These are phyloP conservation scores for Notothenia coriiceps DNA, from an alignment of 2,113 vertebrate genomes.

Conservation along the genomic window DNA sequence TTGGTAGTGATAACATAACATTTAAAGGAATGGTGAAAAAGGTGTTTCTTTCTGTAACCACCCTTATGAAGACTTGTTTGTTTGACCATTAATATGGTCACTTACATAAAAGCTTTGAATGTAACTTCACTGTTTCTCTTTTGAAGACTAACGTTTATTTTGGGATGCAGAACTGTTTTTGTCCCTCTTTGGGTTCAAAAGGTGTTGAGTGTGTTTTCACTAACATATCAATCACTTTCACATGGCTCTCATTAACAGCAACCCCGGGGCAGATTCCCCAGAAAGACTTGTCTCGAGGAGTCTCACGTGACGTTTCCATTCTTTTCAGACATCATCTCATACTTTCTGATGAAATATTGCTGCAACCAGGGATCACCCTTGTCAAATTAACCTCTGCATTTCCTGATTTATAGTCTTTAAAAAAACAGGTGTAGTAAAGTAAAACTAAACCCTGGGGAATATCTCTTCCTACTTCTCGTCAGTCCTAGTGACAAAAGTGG, in stretches of 20 bases:
- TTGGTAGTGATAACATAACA: background rate
- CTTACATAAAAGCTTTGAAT: background rate
- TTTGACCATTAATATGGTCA: background rate
- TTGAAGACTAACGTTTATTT: background rate
- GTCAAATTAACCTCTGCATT: slow-evolving; percentile 28
- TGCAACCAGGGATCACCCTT: slow-evolving; percentile 43
- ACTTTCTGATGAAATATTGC: slow-evolving; percentile 62
- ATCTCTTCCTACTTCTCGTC: slow-evolving; percentile 19
- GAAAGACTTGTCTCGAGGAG: slow-evolving; percentile 5
- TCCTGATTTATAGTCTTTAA: slow-evolving; percentile 7
- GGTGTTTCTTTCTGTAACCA: background rate
- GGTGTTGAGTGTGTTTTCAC: slow-evolving; percentile 35
- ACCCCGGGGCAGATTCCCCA: slow-evolving; percentile 16
- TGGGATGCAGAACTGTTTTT: background rate
- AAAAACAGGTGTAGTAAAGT: background rate
- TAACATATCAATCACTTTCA: slow-evolving; percentile 22
- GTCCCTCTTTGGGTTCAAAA: slow-evolving; percentile 10
- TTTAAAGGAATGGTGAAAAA: too few species aligned
- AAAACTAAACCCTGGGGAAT: slow-evolving; percentile 35
- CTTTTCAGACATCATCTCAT: slow-evolving; percentile 28
- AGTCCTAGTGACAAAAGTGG: slow-evolving; percentile 44
- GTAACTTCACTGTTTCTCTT: background rate
- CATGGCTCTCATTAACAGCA: slow-evolving; percentile 39
- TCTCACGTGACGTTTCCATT: background rate
- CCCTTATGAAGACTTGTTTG: background rate